Conservation (phyloP, 2,888 invertebrate species). For the Phalangium opilio region DNA sequence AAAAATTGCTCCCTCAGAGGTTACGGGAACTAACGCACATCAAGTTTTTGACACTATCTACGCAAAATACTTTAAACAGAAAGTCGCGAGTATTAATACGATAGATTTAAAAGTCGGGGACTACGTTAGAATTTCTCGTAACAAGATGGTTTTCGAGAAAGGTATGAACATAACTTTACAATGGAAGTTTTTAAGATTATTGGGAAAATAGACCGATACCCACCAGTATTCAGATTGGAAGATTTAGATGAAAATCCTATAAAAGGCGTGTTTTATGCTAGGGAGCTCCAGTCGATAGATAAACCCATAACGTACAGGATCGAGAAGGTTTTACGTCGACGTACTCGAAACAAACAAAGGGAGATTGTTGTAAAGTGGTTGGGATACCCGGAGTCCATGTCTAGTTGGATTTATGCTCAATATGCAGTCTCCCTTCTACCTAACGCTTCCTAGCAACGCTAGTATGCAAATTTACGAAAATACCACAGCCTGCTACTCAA, state of each 20-base stretch:
- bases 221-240: constrained; percentile 1
- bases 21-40: constrained; percentile 3
- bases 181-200: constrained; percentile 7
- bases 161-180: constrained; percentile 9
- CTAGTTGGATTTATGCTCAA: no score
- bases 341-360: neutral
- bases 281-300: constrained; percentile 7
- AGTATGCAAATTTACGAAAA: constrained; percentile 20
- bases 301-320: constrained; percentile 5
- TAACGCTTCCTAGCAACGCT: constrained; percentile 22
- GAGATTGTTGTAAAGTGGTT: constrained; percentile 8
- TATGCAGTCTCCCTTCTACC: constrained; percentile 13
- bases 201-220: neutral
- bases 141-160: constrained; percentile 4
- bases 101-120: no score
- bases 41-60: constrained; percentile 7
- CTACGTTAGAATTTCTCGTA: no score
- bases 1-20: constrained; percentile 4
- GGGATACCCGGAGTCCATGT: no score
- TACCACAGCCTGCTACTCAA: no score
- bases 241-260: constrained; percentile 1
- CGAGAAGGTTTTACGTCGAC: constrained; percentile 6
- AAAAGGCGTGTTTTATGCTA: constrained; percentile 2
- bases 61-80: no score
- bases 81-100: no score